Evolutionary conservation across 2,113 vertebrate species (phyloP).

Genomic region (Tonatia bakeri): DNA sequence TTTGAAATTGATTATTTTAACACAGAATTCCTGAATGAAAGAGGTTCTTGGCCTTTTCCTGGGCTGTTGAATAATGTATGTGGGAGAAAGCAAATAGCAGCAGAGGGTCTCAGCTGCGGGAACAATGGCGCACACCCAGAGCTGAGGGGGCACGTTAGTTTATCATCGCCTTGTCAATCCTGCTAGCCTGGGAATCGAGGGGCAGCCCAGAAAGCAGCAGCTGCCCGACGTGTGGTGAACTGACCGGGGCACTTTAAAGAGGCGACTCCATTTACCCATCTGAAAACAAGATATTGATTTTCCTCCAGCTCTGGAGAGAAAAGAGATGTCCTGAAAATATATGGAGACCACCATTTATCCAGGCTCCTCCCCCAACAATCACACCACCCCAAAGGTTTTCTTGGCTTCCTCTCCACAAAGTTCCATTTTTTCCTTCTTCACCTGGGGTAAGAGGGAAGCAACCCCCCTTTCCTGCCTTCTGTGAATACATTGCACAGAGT

Average conservation of each 20-base stretch:
- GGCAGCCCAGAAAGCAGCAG: constrained; percentile 95
- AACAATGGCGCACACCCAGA: constrained; percentile 97
- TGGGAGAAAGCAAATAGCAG: constrained; percentile 99
- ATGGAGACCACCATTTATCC: constrained; percentile 70
- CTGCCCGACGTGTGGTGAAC: constrained; percentile 92
- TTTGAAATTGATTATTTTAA: constrained; percentile 99
- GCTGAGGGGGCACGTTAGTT: constrained; percentile 98
- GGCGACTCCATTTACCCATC: constrained; percentile 84
- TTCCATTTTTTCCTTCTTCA: constrained; percentile 67
- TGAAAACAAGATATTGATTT: constrained; percentile 88
- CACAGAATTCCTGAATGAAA: constrained; percentile 99
- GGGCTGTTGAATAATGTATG: constrained; percentile 99
- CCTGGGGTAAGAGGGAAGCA: constrained; percentile 63
- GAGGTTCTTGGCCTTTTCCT: constrained; percentile 97
- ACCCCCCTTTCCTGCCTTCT: constrained; percentile 38
- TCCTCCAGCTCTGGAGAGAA: constrained; percentile 76
- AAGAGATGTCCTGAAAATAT: constrained; percentile 70
- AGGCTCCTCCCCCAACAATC: constrained; percentile 67
- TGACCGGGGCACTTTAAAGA: constrained; percentile 86
- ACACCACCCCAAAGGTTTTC: constrained; percentile 71
- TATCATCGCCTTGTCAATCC: constrained; percentile 99
- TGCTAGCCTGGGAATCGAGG: constrained; percentile 96
- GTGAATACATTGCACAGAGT: constrained; percentile 27
- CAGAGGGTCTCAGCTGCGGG: constrained; percentile 93
- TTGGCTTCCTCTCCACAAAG: constrained; percentile 70